Conservation (phyloP, 2,888 invertebrate species). For the Penaeus monodon region DNA sequence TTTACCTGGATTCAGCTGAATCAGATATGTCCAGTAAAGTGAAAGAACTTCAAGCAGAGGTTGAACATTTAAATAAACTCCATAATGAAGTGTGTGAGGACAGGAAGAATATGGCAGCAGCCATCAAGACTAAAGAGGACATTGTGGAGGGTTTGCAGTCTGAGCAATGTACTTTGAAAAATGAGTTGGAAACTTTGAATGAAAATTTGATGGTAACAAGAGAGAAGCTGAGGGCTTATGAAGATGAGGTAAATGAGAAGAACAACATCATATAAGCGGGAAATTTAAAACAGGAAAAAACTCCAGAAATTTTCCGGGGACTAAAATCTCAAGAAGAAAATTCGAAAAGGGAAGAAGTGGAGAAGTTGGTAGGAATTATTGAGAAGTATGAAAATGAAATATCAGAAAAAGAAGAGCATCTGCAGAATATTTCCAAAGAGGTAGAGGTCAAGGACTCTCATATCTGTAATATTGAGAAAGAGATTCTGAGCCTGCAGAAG, state of each 20-base stretch:
- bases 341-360: not conserved
- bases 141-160: not conserved
- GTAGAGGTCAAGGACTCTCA: no score
- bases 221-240: no score
- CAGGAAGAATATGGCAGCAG: constrained; percentile 29
- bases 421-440: not conserved
- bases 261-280: no score
- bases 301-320: no score
- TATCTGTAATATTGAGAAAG: no score
- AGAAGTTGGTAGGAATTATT: constrained; percentile 18
- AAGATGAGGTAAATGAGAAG: no score
- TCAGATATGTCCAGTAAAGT: constrained; percentile 10
- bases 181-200: not conserved
- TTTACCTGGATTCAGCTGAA: not conserved
- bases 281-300: no score
- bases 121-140: constrained; percentile 1
- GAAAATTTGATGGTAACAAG: not conserved
- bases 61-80: constrained; percentile 30
- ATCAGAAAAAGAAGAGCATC: constrained; percentile 37
- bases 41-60: constrained; percentile 23
- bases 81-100: constrained; percentile 48
- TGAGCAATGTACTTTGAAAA: constrained; percentile 7
- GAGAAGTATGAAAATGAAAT: constrained; percentile 51
- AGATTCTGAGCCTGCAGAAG: not conserved
- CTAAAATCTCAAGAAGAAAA: no score